A percentile compares a stretch with the other conserved stretches of the same genome.
Conservation (phyloP, 1,140 invertebrate genomes). For the Platyscapa corneri region DNA sequence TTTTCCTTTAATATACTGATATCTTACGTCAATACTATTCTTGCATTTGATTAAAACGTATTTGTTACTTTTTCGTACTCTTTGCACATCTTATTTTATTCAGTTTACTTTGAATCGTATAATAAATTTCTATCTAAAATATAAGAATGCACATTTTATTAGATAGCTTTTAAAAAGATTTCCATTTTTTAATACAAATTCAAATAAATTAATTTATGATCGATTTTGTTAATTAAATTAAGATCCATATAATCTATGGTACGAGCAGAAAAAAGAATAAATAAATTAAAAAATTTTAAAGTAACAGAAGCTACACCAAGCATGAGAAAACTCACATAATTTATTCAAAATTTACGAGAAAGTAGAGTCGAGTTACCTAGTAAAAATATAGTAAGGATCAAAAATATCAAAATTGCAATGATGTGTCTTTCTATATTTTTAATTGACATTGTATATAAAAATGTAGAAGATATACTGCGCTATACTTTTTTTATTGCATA, state of each 20-base stretch:
- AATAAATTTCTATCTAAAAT: too few species aligned
- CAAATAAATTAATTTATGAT: background rate
- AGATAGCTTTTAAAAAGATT: too few species aligned
- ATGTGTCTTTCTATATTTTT: background rate
- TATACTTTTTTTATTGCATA: background rate
- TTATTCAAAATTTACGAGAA: slow-evolving; percentile 24
- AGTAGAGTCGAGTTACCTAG: background rate
- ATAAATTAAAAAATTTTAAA: background rate
- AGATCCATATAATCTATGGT: too few species aligned
- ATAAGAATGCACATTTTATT: too few species aligned
- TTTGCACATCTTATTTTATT: too few species aligned
- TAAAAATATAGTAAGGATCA: slow-evolving; percentile 11
- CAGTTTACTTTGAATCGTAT: too few species aligned
- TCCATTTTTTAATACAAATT: too few species aligned
- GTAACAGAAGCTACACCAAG: background rate
- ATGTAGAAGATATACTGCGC: background rate
- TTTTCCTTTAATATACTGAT: too few species aligned
- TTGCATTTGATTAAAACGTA: too few species aligned
- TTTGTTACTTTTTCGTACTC: too few species aligned
- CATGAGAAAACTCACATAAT: background rate
- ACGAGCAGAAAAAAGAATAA: background rate
- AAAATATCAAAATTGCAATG: slow-evolving; percentile 18
- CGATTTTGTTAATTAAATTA: background rate
- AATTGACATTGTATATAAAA: slow-evolving; percentile 33
- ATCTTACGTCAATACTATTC: too few species aligned